A percentile compares a stretch with the other conserved stretches of the same genome.
phyloP scores from a whole-genome alignment of 2,797 vertebrate genomes.

The Sebastes kiyomatsui region DNA sequence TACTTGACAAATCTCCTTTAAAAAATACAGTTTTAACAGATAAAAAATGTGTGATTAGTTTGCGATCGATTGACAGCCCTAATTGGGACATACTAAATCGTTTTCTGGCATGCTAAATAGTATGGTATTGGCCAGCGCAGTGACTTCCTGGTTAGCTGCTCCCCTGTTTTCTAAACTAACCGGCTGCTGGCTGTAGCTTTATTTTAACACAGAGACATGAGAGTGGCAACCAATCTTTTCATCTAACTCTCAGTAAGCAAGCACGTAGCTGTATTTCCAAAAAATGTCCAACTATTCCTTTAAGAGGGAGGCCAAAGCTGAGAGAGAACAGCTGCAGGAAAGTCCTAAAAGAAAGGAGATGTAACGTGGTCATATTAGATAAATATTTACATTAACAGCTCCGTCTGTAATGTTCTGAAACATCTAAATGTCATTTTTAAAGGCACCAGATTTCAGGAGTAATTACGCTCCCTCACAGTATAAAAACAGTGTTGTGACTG shows the following conservation, averaged over 20 bases:
- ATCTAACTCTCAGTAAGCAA: background rate
- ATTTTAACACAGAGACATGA: background rate
- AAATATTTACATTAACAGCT: background rate
- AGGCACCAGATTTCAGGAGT: background rate
- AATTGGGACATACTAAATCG: too few species aligned
- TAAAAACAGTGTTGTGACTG: slow-evolving; percentile 21
- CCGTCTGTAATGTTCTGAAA: background rate
- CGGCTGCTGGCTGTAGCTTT: background rate
- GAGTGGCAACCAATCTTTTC: background rate
- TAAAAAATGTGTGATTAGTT: too few species aligned
- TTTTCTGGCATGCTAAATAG: too few species aligned
- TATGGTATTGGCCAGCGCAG: too few species aligned
- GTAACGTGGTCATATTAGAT: background rate
- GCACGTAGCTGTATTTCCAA: background rate
- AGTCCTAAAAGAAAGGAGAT: background rate
- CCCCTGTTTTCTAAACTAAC: background rate
- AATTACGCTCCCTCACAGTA: background rate
- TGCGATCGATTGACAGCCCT: too few species aligned
- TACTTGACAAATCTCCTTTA: too few species aligned
- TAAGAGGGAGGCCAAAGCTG: background rate
- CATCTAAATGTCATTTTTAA: background rate
- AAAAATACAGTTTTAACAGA: too few species aligned
- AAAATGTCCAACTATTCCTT: background rate
- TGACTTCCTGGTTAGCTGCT: background rate
- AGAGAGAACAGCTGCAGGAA: background rate